A percentile compares a stretch with the other conserved stretches of the same genome.
Conservation (phyloP, 2,113 vertebrate species). For the Scomber scombrus region DNA sequence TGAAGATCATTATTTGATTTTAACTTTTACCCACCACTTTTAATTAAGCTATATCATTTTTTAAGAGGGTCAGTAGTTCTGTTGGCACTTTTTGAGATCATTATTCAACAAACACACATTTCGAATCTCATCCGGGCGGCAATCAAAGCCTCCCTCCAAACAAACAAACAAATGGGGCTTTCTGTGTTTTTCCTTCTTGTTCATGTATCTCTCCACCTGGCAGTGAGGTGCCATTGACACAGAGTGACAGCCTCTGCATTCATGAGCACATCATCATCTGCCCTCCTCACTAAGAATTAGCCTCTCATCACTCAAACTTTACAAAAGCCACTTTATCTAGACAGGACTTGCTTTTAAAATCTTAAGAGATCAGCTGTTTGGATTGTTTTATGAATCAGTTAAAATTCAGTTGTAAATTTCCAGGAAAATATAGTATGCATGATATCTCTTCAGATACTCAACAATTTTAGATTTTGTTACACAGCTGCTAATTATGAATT, state of each 20-base stretch:
- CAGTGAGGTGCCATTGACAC: constrained; percentile 47
- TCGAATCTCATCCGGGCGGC: constrained; percentile 21
- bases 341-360: constrained; percentile 28
- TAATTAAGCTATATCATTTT: background rate
- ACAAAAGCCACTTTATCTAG: background rate
- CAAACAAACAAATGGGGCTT: constrained; percentile 37
- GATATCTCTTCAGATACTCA: background rate
- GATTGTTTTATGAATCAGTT: background rate
- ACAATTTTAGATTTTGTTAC: background rate
- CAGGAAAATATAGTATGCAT: too few relatives aligned
- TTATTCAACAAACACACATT: background rate
- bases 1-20: background rate
- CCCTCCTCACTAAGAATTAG: constrained; percentile 65
- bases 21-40: background rate
- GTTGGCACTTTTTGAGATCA: constrained; percentile 1
- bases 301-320: constrained; percentile 71
- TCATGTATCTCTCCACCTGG: constrained; percentile 61
- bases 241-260: constrained; percentile 65
- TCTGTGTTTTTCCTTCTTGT: constrained; percentile 29
- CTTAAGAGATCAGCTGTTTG: background rate
- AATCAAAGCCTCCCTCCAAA: constrained; percentile 43
- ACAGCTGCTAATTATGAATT: constrained; percentile 1
- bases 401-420: background rate
- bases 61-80: background rate
- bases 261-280: constrained; percentile 67